A percentile compares a stretch with the other conserved stretches of the same genome.
phyloP scores from a whole-genome alignment of 1,140 invertebrate genomes.

The Aphaenogaster ashmeadi region DNA sequence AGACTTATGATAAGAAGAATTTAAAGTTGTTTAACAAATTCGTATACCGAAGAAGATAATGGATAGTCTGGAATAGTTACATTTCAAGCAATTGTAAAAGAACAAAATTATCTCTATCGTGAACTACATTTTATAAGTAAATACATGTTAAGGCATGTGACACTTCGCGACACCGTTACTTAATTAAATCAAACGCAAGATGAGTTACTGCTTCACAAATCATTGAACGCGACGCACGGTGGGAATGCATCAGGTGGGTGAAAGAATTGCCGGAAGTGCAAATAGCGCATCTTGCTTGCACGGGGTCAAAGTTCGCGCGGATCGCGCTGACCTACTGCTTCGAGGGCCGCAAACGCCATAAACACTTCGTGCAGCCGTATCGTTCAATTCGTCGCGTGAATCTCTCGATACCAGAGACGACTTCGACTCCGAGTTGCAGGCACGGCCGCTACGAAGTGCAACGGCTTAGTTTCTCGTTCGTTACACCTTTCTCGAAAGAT shows the following conservation, averaged over 20 bases:
- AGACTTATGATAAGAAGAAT: neutral
- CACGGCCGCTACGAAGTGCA: constrained; percentile 40
- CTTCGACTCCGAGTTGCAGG: constrained; percentile 23
- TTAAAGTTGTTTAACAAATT: neutral
- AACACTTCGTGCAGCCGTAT: constrained; percentile 59
- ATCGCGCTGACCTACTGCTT: constrained; percentile 78
- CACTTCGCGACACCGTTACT: neutral
- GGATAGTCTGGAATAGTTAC: neutral
- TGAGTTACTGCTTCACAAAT: constrained; percentile 14
- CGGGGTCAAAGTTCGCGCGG: constrained; percentile 76
- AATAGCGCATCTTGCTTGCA: constrained; percentile 67
- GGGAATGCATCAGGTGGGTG: neutral
- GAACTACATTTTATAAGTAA: neutral
- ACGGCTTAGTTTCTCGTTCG: neutral
- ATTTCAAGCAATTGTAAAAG: neutral
- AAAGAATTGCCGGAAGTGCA: constrained; percentile 79
- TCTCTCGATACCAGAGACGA: constrained; percentile 56
- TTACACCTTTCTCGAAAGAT: neutral
- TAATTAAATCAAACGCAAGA: neutral
- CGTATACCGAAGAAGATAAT: neutral
- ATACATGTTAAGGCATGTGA: too few species aligned
- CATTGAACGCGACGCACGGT: neutral
- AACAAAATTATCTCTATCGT: neutral
- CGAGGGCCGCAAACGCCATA: constrained; percentile 67
- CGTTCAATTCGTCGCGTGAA: constrained; percentile 71